These are phyloP conservation scores for Notechis scutatus DNA, from an alignment of 2,113 vertebrate genomes.

Conservation along the genomic window DNA sequence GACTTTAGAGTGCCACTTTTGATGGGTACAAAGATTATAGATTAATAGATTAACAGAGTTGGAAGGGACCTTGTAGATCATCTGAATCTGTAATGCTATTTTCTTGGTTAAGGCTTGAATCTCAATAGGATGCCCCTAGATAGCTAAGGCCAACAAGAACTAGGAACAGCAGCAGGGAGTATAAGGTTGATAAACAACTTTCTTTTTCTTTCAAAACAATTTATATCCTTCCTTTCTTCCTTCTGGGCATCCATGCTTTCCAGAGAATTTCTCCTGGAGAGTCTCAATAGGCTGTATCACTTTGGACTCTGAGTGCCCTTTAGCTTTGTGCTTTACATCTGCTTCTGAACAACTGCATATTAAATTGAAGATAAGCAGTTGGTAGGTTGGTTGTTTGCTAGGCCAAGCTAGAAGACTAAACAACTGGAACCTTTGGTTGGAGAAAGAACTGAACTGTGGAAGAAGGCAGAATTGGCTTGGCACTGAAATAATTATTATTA, in stretches of 20 bases:
- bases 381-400: not conserved
- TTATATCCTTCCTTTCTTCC: slow-evolving; percentile 27
- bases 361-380: not conserved
- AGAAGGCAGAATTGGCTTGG: not conserved
- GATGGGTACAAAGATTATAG: not conserved
- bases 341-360: not conserved
- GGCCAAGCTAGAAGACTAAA: not conserved
- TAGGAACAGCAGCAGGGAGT: not conserved
- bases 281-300: slow-evolving; percentile 36
- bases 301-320: slow-evolving; percentile 36
- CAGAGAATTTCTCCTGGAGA: slow-evolving; percentile 35
- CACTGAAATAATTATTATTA: not conserved
- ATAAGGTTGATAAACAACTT: not conserved
- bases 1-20: not conserved
- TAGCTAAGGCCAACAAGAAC: not conserved
- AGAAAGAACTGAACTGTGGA: not conserved
- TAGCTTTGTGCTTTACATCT: slow-evolving; percentile 26
- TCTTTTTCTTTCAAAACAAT: slow-evolving; percentile 20
- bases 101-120: not conserved
- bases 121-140: not conserved
- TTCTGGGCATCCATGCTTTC: slow-evolving; percentile 46
- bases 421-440: not conserved
- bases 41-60: no score
- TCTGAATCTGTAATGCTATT: not conserved
- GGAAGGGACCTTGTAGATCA: no score